Base-by-base conservation (phyloP, 2,888 invertebrate species). In the Caradrina clavipalpis region DNA sequence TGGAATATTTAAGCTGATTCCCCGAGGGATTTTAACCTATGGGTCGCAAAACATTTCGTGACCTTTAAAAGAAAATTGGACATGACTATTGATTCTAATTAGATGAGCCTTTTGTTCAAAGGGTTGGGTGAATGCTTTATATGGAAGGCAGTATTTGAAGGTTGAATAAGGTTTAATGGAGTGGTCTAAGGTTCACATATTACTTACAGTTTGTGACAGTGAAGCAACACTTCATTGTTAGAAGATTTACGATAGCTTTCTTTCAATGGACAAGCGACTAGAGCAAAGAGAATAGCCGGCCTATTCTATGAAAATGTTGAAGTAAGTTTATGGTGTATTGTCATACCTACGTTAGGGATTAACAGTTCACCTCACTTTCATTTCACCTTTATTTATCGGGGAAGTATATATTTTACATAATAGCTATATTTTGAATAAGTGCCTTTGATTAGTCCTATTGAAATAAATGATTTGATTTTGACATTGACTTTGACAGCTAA, bases 61-160 rank as follows among this genome's bases (percentile, higher is more conserved):
- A 87, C 86, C 88, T 89, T 87, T 89, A 81, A 80, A 82, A 88
- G 89, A 88, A 89, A 89, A 91, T 91, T 88, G 89, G 85, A 89
- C 87, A 86, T 85, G 87, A 86, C 84, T 86, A 86, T 90, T 90
- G 86, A 87, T 87, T 89, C 84, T 89, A 89, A 90, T 89, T 87
- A 88, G 81, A 81, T 77, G 83, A 82, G 83, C 81, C 79, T 82
- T 85, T 86, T 86, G 82, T 86, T 83, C 69, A 61, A 77, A 70
- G 45, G 63, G 35, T 73, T 31, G 64, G 69, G 39, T 75, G 76
- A 76, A 76, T 26, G 55, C 72, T 76, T 49, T 71, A 76, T 65
- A 82, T 59, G 72, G 78, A 21, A 51, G 39, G 71, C 47, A 64
- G 57, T 56, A 69, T 69, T 57, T 53, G 51, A 69, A 67, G 69